Evolutionary conservation across 2,113 vertebrate species (phyloP).

Genomic region (Protobothrops flavoviridis): DNA sequence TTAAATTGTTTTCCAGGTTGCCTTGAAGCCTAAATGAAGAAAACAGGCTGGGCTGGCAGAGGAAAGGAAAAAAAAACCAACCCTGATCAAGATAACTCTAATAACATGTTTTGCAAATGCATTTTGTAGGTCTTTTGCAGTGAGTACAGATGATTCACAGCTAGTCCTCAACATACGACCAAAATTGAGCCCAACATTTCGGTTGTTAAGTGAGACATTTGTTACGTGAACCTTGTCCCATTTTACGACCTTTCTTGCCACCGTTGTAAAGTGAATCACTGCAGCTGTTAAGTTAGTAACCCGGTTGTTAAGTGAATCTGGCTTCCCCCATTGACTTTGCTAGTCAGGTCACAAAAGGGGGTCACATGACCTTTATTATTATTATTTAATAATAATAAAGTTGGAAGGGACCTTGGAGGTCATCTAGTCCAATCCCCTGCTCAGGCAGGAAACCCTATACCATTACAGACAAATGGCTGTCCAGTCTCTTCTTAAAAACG

Average conservation of each 20-base stretch:
- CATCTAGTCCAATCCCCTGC: too few species aligned
- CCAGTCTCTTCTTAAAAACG: too few species aligned
- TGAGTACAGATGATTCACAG: not conserved
- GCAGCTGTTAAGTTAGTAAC: not conserved
- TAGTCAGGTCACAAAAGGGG: not conserved
- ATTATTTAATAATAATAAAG: too few species aligned
- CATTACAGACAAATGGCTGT: too few species aligned
- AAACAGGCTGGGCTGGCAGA: not conserved
- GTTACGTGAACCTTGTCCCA: not conserved
- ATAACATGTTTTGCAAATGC: not conserved
- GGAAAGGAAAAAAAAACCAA: not conserved
- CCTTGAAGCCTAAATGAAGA: not conserved
- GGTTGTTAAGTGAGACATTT: not conserved
- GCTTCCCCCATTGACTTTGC: not conserved
- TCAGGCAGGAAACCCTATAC: too few species aligned
- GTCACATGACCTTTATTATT: too few species aligned
- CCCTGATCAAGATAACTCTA: not conserved
- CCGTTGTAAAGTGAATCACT: not conserved
- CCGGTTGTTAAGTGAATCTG: not conserved
- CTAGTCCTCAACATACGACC: not conserved
- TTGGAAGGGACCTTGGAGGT: too few species aligned
- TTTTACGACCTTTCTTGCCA: not conserved
- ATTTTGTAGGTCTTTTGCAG: not conserved
- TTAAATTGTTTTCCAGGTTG: not conserved
- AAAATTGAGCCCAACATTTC: not conserved